Percentiles rank a stretch among this genome's conserved stretches.
phyloP scores from a whole-genome alignment of 2,113 vertebrate genomes.

The Axis porcinus region DNA sequence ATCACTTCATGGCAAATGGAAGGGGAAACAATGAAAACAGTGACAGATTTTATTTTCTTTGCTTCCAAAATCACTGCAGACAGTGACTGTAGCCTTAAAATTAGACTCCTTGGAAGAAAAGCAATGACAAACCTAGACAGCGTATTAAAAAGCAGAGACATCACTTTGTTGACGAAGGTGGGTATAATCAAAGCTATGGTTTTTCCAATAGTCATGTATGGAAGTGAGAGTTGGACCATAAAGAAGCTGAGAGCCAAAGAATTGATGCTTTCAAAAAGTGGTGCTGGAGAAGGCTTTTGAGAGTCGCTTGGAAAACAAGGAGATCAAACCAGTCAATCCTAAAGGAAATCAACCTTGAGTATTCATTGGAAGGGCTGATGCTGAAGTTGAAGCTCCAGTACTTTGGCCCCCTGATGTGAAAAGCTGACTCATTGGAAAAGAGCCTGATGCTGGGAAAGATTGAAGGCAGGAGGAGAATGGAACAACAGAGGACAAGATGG shows the following conservation, averaged over 20 bases:
- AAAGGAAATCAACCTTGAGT: not conserved
- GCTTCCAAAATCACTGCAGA: not conserved
- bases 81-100: not conserved
- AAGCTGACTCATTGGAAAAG: not conserved
- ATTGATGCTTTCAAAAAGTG: not conserved
- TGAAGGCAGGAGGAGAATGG: not conserved
- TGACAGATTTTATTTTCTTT: not conserved
- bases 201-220: not conserved
- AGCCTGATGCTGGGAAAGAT: not conserved
- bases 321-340: not conserved
- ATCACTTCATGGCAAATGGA: not conserved
- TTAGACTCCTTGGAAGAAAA: not conserved
- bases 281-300: not conserved
- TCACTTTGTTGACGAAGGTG: not conserved
- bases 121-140: not conserved
- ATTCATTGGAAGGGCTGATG: not conserved
- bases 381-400: not conserved
- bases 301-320: not conserved
- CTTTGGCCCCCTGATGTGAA: not conserved
- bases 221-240: not conserved
- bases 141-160: fast-evolving
- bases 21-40: not conserved
- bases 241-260: not conserved
- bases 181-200: not conserved
- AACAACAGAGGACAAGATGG: not conserved